Evolutionary conservation across 2,797 vertebrate genomes (phyloP).

Genomic region (Parotocinclus haroldoi): DNA sequence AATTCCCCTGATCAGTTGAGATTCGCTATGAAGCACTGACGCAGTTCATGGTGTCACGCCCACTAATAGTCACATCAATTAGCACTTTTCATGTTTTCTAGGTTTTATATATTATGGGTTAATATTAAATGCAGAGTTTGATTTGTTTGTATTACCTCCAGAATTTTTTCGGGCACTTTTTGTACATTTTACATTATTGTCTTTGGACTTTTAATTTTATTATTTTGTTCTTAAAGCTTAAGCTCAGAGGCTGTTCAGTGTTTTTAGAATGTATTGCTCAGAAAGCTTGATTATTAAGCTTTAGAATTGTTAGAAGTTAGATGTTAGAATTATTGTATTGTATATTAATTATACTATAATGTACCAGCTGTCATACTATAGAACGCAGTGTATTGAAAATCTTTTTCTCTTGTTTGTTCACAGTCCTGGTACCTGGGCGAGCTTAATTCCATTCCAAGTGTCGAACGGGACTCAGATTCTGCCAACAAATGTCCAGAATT

Average conservation of each 20-base stretch:
- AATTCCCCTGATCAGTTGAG: slow-evolving; percentile 24
- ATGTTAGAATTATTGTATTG: background rate
- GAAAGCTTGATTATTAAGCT: too few relatives aligned
- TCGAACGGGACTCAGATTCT: slow-evolving; percentile 99
- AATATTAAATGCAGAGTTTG: background rate
- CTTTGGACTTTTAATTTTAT: too few relatives aligned
- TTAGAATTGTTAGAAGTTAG: too few relatives aligned
- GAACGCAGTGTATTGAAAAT: background rate
- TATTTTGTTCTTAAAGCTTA: too few relatives aligned
- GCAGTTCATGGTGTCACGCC: slow-evolving; percentile 3
- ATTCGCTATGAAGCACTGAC: background rate
- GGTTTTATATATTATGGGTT: background rate
- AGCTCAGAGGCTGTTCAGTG: too few relatives aligned
- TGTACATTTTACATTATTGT: too few relatives aligned
- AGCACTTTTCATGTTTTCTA: background rate
- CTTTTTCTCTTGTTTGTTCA: slow-evolving; percentile 52
- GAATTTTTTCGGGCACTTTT: too few relatives aligned
- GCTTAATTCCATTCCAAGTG: slow-evolving; percentile 99
- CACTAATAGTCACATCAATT: background rate
- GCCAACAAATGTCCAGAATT: slow-evolving; percentile 99
- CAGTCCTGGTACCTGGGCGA: slow-evolving; percentile 99
- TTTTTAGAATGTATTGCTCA: too few relatives aligned
- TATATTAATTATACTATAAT: background rate
- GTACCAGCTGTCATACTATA: background rate
- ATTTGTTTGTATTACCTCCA: background rate